Evolutionary conservation across 2,797 vertebrate species (phyloP), one percentile per base, ranked within the genome.

Genomic region (Lutjanus argentimaculatus): DNA sequence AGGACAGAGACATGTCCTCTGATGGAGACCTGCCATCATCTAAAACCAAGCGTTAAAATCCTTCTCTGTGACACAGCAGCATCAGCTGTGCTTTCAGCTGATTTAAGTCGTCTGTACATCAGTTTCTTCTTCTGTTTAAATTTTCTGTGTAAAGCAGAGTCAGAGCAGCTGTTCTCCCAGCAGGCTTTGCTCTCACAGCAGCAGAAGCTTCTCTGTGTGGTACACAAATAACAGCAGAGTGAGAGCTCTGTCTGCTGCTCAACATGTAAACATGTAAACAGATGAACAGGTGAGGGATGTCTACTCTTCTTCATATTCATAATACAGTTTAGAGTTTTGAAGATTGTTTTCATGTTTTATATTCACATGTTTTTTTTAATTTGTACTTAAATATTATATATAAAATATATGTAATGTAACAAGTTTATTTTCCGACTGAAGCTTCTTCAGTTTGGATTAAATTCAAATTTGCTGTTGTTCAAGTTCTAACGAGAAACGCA

Each of bases 111-210:
- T n/a, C 52, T 56, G 52, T 25, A 25, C 46, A 5, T 61, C 17
- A 17, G 22, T 48, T 64, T 22, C 48, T 63, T 57, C 45, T 15
- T 61, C 55, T 53, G 6, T 72, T 68, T 42, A 74, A 68, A 53
- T 30, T 49, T 72, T 61, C 53, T 67, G 46, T 59, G 6, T 57
- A 21, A 64, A 67, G 22, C n/a, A 30, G n/a, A 45, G 36, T 40
- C 22, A 45, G 22, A 68, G 49, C 65, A 80, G 77, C 25, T 74
- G 71, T 57, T 74, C 43, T 80, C 77, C 77, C 64, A 73, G 63
- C 25, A 73, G 48, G 15, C 49, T 55, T 80, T 73, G 56, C 77
- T 62, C 42, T 43, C 13, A 4, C 19, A 69, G 58, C 59, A 51
- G 46, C 46, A 13, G 68, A 40, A n/a, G 56, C 22, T 7, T 64